Conservation (phyloP, 1,140 invertebrate species). For the Zaprionus nigranus region DNA sequence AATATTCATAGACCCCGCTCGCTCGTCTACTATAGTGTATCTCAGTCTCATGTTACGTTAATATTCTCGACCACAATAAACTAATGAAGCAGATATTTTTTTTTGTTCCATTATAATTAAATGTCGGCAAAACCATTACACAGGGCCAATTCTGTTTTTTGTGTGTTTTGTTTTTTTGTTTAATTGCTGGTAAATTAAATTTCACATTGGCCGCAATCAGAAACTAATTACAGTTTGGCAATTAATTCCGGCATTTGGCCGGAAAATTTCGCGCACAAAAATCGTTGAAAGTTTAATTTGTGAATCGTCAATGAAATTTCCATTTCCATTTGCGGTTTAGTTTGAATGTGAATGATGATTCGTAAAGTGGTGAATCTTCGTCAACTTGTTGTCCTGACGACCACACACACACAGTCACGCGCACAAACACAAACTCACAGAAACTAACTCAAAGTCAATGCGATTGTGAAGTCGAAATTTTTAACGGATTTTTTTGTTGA, state of each 20-base stretch:
- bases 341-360: slow-evolving; percentile 11
- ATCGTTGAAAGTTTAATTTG: slow-evolving; percentile 20
- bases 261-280: slow-evolving; percentile 23
- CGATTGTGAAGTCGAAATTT: neutral
- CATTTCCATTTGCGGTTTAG: slow-evolving; percentile 21
- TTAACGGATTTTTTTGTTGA: too few species aligned
- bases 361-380: neutral
- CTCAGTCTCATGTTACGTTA: too few species aligned
- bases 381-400: slow-evolving; percentile 11
- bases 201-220: slow-evolving; percentile 44
- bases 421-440: neutral
- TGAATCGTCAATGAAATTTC: neutral
- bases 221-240: slow-evolving; percentile 64
- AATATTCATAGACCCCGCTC: neutral
- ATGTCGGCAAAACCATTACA: slow-evolving; percentile 9
- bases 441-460: neutral
- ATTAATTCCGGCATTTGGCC: slow-evolving; percentile 19
- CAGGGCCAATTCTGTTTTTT: slow-evolving; percentile 17
- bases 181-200: slow-evolving; percentile 58
- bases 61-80: neutral
- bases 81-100: neutral
- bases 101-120: slow-evolving; percentile 9
- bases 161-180: slow-evolving; percentile 11
- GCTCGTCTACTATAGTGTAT: too few species aligned
- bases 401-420: neutral